Conservation (phyloP, 2,888 invertebrate species). For the Julus scandinavius region DNA sequence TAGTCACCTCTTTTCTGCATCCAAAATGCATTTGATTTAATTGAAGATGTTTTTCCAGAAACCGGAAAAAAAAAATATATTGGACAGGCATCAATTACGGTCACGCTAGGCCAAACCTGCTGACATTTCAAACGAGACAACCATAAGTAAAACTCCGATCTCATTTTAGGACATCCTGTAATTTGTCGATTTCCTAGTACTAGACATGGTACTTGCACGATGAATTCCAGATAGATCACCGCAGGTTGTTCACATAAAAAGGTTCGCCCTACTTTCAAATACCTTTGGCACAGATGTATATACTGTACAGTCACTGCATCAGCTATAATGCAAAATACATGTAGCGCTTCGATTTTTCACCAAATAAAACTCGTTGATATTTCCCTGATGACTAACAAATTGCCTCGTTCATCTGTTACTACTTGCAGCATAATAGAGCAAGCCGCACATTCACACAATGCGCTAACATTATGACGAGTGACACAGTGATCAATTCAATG, state of each 20-base stretch:
- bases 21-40: slow-evolving; percentile 3
- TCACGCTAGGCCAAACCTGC: not conserved
- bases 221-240: not conserved
- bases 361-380: slow-evolving; percentile 2
- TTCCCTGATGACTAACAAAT: slow-evolving; percentile 35
- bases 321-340: not conserved
- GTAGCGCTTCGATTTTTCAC: not conserved
- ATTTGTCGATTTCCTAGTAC: slow-evolving; percentile 13
- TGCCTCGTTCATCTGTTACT: not conserved
- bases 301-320: not conserved
- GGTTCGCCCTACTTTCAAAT: slow-evolving; percentile 17
- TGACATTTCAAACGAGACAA: not conserved
- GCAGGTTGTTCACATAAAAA: slow-evolving; percentile 41
- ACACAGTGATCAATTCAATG: not conserved
- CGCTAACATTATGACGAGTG: not conserved
- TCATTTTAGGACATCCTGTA: slow-evolving; percentile 14
- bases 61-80: slow-evolving; percentile 17
- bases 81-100: not conserved
- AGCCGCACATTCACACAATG: not conserved
- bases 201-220: not conserved
- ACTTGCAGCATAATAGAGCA: not conserved
- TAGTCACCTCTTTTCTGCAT: not conserved
- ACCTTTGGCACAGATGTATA: slow-evolving; percentile 23
- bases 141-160: no score
- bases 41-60: slow-evolving; percentile 21